These are phyloP conservation scores for Mastacembelus armatus DNA, from an alignment of 2,797 vertebrate species.

Conservation along the genomic window DNA sequence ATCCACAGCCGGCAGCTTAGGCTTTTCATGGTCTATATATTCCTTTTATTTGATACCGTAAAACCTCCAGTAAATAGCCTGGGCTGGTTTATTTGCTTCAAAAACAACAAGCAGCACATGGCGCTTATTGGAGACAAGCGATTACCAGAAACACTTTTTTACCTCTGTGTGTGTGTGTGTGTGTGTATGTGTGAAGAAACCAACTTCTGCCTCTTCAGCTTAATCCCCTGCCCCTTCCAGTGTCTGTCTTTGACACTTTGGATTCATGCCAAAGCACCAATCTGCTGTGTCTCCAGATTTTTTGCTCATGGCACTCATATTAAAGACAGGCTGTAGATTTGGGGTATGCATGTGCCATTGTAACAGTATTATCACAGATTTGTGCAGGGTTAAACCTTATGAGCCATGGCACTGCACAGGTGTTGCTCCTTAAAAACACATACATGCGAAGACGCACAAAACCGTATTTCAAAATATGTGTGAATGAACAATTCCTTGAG, in stretches of 20 bases:
- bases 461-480: slow-evolving; percentile 21
- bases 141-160: slow-evolving; percentile 47
- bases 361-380: slow-evolving; percentile 8
- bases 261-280: slow-evolving; percentile 59
- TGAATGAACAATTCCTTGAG: slow-evolving; percentile 47
- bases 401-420: slow-evolving; percentile 10
- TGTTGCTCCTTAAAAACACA: slow-evolving; percentile 4
- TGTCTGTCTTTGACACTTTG: slow-evolving; percentile 61
- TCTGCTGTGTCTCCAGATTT: slow-evolving; percentile 60
- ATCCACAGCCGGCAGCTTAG: slow-evolving; percentile 60
- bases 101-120: slow-evolving; percentile 56
- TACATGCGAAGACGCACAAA: neutral
- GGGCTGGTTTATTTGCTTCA: slow-evolving; percentile 67
- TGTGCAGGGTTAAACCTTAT: slow-evolving; percentile 22
- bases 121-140: slow-evolving; percentile 47
- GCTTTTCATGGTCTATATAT: slow-evolving; percentile 75
- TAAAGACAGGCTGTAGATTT: slow-evolving; percentile 21
- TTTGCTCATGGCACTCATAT: slow-evolving; percentile 35
- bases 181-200: slow-evolving; percentile 28
- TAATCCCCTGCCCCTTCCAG: slow-evolving; percentile 43
- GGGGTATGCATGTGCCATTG: neutral
- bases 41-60: slow-evolving; percentile 77
- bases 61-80: slow-evolving; percentile 71
- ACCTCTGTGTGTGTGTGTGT: slow-evolving; percentile 2
- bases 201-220: slow-evolving; percentile 52